Evolutionary conservation across 2,888 invertebrate genomes (phyloP), one percentile per base, ranked within the genome.

Genomic region (Cryptophagus acutangulus): DNA sequence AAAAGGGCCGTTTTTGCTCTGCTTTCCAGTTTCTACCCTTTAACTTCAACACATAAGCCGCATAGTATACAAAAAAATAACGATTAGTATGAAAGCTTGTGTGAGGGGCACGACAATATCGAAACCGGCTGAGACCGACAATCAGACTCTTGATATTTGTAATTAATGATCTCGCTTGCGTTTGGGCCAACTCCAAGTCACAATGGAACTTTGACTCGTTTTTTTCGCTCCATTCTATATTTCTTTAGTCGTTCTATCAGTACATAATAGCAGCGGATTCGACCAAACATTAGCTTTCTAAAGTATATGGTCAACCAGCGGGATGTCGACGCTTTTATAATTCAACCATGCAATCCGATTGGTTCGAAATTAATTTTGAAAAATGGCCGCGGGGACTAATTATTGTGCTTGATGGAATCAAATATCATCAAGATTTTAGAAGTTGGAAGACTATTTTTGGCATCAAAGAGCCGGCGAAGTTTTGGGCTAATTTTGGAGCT

Each of bases 71-170:
- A n/a, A n/a, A n/a, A 9, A 9, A 20, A 20, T 20, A 9, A 20
- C 6, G 20, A 20, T 6, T 20, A 9, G 9, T 8, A 9, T 20
- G 20, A 3, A 26, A 26, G 26, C 26, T n/a, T 13, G n/a, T 4
- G n/a, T n/a, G 26, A 26, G 26, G 26, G 26, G 26, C 12, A n/a
- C 26, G n/a, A 26, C 26, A 26, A 3, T 26, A 26, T 26, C 26
- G 9, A 26, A 26, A 26, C 26, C 26, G 26, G 26, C 26, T 26
- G 26, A 13, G 12, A 26, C 26, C 26, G 26, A 26, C 26, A 26
- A 26, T 26, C 26, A n/a, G 26, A 26, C 26, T 26, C 26, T 26
- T 26, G 26, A 26, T 26, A 26, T 26, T 26, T 26, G 26, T 26
- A 26, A 26, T 26, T 26, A 26, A 26, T 26, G 26, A 26, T 26